Evolutionary conservation across 1,140 invertebrate species (phyloP), one percentile per base, ranked within the genome.

Genomic region (Trachymyrmex septentrionalis): DNA sequence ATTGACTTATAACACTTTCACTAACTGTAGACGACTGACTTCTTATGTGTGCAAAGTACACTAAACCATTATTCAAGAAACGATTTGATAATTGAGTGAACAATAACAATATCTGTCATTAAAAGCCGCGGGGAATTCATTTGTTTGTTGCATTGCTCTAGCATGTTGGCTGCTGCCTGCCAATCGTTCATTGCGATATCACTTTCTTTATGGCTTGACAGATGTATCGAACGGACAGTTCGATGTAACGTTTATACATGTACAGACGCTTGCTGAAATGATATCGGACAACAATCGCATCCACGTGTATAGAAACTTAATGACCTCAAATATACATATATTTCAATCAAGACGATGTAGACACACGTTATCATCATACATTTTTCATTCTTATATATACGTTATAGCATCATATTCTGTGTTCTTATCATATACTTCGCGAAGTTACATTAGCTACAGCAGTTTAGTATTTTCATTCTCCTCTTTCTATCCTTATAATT

Each of bases 121-220:
- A 91, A 57, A 75, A 91, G 84, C 82, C 85, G 86, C 81, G 89
- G 88, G 59, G 89, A 90, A 85, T 92, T 88, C 88, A 92, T 91
- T 90, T 94, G 90, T 94, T 93, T 94, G 90, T 93, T 95, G 94
- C 93, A 93, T 94, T 86, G 91, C 93, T 94, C 91, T 93, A 93
- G 94, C 94, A 95, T 95, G 94, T 87, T 95, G 93, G 92, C 93
- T 95, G 94, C 93, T 94, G 94, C 93, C 93, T 95, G 94, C 77
- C 86, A 93, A 89, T 93, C 91, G 89, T 92, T 91, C 85, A 90
- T 93, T 87, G 89, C 88, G 85, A 85, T 27, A 91, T 88, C 86
- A 90, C 86, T 90, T 90, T 90, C 86, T 88, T 91, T 91, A 91
- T 86, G 61, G 90, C 88, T 89, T 90, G 88, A 90, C 80, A 89